Evolutionary conservation across 1,140 invertebrate genomes (phyloP).

Genomic region (Cotesia typhae): DNA sequence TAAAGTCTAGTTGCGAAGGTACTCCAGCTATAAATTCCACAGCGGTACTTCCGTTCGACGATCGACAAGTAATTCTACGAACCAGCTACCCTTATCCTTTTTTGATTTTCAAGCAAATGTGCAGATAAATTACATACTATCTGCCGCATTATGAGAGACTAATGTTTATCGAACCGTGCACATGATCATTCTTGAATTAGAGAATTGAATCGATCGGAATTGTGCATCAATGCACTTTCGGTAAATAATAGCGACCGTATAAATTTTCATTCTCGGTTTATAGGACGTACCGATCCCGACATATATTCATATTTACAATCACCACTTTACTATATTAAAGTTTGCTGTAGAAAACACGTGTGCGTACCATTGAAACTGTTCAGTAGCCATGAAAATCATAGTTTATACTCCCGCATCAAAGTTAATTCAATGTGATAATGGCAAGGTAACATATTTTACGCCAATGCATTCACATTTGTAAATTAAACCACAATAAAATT

Average conservation of each 20-base stretch:
- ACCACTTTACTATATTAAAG: background rate
- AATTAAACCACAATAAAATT: slow-evolving; percentile 15
- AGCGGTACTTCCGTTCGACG: slow-evolving; percentile 49
- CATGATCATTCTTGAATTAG: slow-evolving; percentile 42
- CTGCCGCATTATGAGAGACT: slow-evolving; percentile 33
- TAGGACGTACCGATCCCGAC: background rate
- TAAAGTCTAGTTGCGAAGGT: slow-evolving; percentile 55
- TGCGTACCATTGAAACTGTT: background rate
- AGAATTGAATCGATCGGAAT: slow-evolving; percentile 44
- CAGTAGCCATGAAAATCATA: slow-evolving; percentile 18
- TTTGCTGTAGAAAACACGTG: background rate
- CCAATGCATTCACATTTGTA: background rate
- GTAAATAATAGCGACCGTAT: slow-evolving; percentile 39
- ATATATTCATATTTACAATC: too few relatives aligned
- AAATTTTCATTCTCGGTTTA: slow-evolving; percentile 26
- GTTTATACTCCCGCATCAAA: slow-evolving; percentile 3
- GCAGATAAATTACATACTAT: slow-evolving; percentile 41
- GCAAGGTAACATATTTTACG: background rate
- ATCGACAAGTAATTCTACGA: slow-evolving; percentile 55
- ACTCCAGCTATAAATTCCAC: slow-evolving; percentile 49
- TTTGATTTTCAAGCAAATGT: slow-evolving; percentile 17
- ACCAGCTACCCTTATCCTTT: slow-evolving; percentile 44
- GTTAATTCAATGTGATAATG: slow-evolving; percentile 6
- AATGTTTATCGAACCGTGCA: slow-evolving; percentile 30
- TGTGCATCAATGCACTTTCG: slow-evolving; percentile 37